Conservation (phyloP, 2,888 invertebrate species). For the Cataglyphis rosenhaueri region DNA sequence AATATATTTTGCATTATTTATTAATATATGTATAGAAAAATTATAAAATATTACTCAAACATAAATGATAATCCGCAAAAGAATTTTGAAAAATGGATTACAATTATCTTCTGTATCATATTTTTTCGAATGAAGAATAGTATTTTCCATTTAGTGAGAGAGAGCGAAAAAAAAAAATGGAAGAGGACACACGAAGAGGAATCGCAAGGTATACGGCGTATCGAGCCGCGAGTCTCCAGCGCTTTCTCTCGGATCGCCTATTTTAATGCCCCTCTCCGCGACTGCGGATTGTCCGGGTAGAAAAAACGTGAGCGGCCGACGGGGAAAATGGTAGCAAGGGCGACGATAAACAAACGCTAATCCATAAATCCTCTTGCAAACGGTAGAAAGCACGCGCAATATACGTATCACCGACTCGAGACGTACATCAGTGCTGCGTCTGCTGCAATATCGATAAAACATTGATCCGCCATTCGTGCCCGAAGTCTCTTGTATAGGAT, state of each 20-base stretch:
- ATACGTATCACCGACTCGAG: constrained; percentile 75
- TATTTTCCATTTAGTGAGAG: constrained; percentile 7
- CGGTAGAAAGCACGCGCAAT: constrained; percentile 79
- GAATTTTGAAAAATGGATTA: not conserved
- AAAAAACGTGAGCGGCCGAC: constrained; percentile 58
- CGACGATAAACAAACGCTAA: constrained; percentile 80
- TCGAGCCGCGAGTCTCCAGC: constrained; percentile 23
- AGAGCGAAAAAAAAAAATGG: constrained; percentile 1
- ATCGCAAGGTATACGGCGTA: constrained; percentile 15
- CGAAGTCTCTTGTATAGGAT: constrained; percentile 78
- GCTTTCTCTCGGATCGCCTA: constrained; percentile 53
- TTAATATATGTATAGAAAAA: not conserved
- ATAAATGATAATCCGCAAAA: not conserved
- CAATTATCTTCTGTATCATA: not conserved
- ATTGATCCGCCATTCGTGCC: constrained; percentile 82
- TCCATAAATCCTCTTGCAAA: constrained; percentile 81
- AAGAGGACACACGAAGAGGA: constrained; percentile 18
- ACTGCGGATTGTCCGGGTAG: constrained; percentile 43
- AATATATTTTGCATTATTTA: not conserved
- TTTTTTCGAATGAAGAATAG: not conserved
- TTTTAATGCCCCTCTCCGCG: constrained; percentile 58
- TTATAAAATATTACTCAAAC: not conserved
- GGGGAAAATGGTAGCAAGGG: constrained; percentile 74
- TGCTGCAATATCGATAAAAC: constrained; percentile 82
- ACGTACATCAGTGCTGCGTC: constrained; percentile 76